These are phyloP conservation scores for Minunthozetes semirufus DNA, from an alignment of 2,888 invertebrate genomes.

Conservation along the genomic window DNA sequence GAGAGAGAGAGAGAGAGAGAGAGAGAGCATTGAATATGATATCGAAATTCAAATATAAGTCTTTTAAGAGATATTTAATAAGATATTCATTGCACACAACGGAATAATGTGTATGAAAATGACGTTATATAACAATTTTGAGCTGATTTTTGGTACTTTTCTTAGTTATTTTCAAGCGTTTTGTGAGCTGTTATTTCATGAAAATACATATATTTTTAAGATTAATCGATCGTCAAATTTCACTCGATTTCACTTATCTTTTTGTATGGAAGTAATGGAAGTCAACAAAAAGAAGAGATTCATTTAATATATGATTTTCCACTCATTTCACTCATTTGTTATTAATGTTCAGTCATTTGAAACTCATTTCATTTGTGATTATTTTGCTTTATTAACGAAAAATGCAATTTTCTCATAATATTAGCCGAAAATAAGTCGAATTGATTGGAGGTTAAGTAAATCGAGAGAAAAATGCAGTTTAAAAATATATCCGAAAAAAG, in stretches of 20 bases:
- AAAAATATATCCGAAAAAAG: not conserved
- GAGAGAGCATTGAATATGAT: not conserved
- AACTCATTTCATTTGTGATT: no score
- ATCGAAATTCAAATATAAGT: not conserved
- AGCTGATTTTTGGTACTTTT: not conserved
- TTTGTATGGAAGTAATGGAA: no score
- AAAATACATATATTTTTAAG: not conserved
- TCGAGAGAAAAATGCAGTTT: not conserved
- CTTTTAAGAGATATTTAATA: not conserved
- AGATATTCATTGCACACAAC: not conserved
- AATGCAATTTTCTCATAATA: no score
- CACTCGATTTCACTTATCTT: no score
- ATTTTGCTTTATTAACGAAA: no score
- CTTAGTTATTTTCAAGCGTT: not conserved
- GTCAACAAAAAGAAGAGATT: no score
- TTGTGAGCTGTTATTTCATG: not conserved
- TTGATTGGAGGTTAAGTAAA: no score
- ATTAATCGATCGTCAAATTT: no score
- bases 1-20: not conserved
- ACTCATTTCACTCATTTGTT: no score
- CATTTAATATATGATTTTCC: no score
- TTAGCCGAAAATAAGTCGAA: no score
- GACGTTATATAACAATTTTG: not conserved
- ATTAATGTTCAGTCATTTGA: no score
- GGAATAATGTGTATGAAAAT: not conserved